Base-by-base conservation (phyloP, 2,888 invertebrate genomes). In the Dryomyza anilis region DNA sequence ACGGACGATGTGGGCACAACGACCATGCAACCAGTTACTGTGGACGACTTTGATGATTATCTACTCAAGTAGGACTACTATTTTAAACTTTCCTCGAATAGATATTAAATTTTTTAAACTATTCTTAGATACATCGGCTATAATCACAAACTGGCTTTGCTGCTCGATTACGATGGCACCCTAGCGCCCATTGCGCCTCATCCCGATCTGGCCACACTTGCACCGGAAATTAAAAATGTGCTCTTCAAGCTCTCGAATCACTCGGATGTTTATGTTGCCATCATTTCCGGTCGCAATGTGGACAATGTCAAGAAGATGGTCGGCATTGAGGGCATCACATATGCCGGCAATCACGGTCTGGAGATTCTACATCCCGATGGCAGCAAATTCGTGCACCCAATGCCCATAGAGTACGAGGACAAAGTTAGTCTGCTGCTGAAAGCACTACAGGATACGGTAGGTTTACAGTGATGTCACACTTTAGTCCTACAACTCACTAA, bases 361-460 rank as follows among this genome's bases (percentile, higher is more conserved):
- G 94, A 95, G 84, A 94, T 95, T 76, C 82, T 94, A 12, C 95
- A 95, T 81, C 94, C 95, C 0, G 95, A 95, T 76, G 94, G 94
- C 63, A 94, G 92, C 76, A 93, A 91, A 83, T 95, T 95, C 78
- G 92, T 94, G 0, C 94, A 94, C 82, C 94, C 95, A 0, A 94
- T 95, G 93, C 95, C 95, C 0, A 88, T 89, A 69, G 93, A 93
- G 75, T 89, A 90, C 72, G 92, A 93, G 74, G 90, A 89, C 69
- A 93, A 92, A 82, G 93, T 93, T 36, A 90, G 89, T 14, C 88
- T 88, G 63, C 84, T 95, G 39, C 87, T 94, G 72, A 91, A 93
- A 76, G 87, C 89, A 0, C 84, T 95, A 50, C 94, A 95, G 78
- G 94, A 94, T 79, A 90, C 91, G 84, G 91, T 89, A 80, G 70